Evolutionary conservation across 2,888 invertebrate genomes (phyloP), one percentile per base, ranked within the genome.

Genomic region (Mimumesa dahlbomi): DNA sequence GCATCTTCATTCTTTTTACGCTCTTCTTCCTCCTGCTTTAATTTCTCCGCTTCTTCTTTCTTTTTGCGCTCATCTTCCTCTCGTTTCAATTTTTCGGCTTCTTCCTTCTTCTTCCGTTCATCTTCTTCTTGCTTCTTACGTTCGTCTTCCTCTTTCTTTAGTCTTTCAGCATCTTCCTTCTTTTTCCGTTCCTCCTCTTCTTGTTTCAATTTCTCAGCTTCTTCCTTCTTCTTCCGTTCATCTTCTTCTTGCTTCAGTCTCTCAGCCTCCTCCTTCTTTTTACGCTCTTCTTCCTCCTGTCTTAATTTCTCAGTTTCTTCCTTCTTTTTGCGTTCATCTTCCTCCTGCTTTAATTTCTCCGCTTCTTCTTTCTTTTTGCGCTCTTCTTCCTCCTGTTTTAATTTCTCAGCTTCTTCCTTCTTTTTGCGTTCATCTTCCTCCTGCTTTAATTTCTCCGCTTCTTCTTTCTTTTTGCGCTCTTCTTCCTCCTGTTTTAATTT

Each of bases 181-280:
- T 56, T 63, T 56, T 75, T 50, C 2, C 65, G 42, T 52, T 56
- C 29, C 46, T 70, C 42, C 14, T 78, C 71, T 14, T 69, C 52
- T 16, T 67, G 78, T 31, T 65, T 77, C 43, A 67, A 43, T 36
- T 53, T 70, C 50, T 81, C 88, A 11, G 89, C 43, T 31, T 84
- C 78, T 43, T 81, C 83, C 64, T 90, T 89, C 64, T 90, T 88
- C 66, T 73, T 69, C 87, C 89, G 88, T 88, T 79, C 81, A 49
- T 65, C 77, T 68, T 79, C 88, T 76, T 90, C 89, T 48, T 59
- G 48, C 21, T 81, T 48, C 31, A 48, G 81, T 36, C 89, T 87
- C 58, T 88, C 87, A 25, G 88, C 88, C 31, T 69, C 49, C 16
- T 46, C 56, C 19, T 48, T 63, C 29, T 69, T 49, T 45, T 19